phyloP scores from a whole-genome alignment of 2,113 vertebrate species.

The Formicarius rufipectus region DNA sequence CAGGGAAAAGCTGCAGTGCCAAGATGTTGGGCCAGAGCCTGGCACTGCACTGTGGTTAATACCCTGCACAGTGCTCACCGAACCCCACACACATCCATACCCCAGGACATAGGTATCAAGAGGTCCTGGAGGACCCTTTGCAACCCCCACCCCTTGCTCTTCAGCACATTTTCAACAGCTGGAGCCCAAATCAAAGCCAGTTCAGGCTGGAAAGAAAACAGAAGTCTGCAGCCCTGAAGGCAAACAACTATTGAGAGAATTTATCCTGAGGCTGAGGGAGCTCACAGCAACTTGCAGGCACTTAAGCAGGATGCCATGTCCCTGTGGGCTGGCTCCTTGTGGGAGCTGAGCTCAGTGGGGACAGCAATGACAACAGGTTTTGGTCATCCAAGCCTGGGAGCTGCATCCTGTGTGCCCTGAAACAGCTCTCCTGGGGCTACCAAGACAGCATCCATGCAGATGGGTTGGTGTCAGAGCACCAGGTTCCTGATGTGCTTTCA shows the following conservation, averaged over 20 bases:
- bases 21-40: not conserved
- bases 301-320: not conserved
- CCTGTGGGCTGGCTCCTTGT: not conserved
- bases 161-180: not conserved
- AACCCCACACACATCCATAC: not conserved
- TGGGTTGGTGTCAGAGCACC: not conserved
- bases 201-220: not conserved
- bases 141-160: not conserved
- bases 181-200: not conserved
- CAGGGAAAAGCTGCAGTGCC: not conserved
- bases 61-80: not conserved
- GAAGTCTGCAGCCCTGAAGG: not conserved
- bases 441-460: fast-evolving
- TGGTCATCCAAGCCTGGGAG: not conserved
- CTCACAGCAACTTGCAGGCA: not conserved
- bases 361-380: not conserved
- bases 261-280: not conserved
- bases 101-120: not conserved
- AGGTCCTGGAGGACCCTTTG: not conserved
- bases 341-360: not conserved
- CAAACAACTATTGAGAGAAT: not conserved
- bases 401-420: fast-evolving
- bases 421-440: not conserved
- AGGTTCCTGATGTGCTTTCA: not conserved
- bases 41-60: not conserved